Conservation (phyloP, 2,113 vertebrate species). For the Chrysochloris asiatica region DNA sequence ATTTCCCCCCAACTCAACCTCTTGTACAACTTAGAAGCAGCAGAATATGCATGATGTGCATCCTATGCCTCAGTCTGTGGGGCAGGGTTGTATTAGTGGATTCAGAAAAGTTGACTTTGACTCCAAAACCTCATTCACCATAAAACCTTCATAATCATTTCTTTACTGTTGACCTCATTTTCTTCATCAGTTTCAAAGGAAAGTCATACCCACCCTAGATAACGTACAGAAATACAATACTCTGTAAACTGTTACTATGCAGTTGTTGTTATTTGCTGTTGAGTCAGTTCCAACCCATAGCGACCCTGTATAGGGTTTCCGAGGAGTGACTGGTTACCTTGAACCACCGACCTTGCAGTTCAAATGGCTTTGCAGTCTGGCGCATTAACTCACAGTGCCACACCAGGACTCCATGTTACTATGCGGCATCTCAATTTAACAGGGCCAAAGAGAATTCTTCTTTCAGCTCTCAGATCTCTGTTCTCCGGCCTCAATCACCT, state of each 20-base stretch:
- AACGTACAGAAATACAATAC: not conserved
- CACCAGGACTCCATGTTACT: no score
- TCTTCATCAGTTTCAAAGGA: not conserved
- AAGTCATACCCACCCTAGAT: not conserved
- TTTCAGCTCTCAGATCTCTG: not conserved
- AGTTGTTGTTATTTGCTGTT: no score
- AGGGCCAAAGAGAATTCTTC: not conserved
- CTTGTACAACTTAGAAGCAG: not conserved
- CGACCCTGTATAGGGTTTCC: no score
- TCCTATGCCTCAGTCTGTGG: not conserved
- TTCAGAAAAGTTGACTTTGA: constrained; percentile 3
- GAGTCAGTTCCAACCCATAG: no score
- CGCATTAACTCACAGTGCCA: no score
- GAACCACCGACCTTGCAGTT: no score
- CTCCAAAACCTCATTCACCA: not conserved
- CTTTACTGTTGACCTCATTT: not conserved
- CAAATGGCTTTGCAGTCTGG: no score
- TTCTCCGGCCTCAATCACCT: not conserved
- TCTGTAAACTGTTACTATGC: not conserved
- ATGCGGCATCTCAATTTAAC: not conserved
- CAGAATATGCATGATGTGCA: not conserved
- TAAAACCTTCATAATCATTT: not conserved
- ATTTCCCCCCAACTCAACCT: not conserved
- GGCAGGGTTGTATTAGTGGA: not conserved
- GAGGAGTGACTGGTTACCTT: no score